Evolutionary conservation across 2,797 vertebrate genomes (phyloP), one percentile per base, ranked within the genome.

Genomic region (Taeniopygia guttata): DNA sequence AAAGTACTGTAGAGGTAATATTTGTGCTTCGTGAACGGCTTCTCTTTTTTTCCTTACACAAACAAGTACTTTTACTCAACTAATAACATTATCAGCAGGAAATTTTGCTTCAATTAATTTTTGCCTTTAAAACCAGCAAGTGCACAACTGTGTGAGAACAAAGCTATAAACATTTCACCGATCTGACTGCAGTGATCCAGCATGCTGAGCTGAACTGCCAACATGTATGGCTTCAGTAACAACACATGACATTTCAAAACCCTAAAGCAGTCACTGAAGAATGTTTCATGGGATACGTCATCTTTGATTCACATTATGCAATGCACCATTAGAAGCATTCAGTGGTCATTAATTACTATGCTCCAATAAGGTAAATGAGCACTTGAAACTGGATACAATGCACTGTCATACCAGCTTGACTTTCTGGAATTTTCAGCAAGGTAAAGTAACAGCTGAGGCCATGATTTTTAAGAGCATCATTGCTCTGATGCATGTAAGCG

Each of bases 31-130:
- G 9, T 63, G n/a, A 95, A 73, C 1, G 4, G 40, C 26, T 78
- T 78, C 23, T 59, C 29, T 62, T 88, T 51, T 79, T 78, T 49
- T 16, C 34, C 48, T 68, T 84, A 78, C 22, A 55, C 77, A 51
- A 84, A 48, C 8, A 10, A 82, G 89, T 73, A 89, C 27, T 82
- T 87, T 82, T 74, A 80, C 64, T 91, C 75, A 84, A 70, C 59
- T 92, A 89, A 86, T 90, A 83, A 73, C 23, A 17, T 40, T 87
- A 93, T 38, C 81, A 92, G 87, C 64, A 85, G 77, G 70, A 67
- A 86, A 91, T 75, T 94, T 81, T 29, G 11, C 42, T 46, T 86
- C 66, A 73, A 90, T 86, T 90, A 88, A 51, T 91, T 90, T 76
- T 86, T 90, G 52, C 51, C 43, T 93, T 66, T 78, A 87, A 75